phyloP scores from a whole-genome alignment of 1,140 invertebrate genomes.

The Belonocnema kinseyi region DNA sequence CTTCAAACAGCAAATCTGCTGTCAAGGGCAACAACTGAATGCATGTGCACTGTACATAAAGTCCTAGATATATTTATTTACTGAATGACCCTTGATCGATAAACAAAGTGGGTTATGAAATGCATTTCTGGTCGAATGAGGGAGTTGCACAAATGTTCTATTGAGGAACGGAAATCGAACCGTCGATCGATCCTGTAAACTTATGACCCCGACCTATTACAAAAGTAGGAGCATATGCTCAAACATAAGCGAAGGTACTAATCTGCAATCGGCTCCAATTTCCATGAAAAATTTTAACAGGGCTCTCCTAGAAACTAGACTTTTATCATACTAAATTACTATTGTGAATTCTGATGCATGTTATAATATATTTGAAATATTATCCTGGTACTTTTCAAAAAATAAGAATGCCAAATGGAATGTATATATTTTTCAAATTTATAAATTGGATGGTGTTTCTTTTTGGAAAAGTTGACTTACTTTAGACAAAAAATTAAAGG shows the following conservation, averaged over 20 bases:
- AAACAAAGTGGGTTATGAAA: not conserved
- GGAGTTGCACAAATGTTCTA: constrained; percentile 48
- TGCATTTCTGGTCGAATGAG: constrained; percentile 41
- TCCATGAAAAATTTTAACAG: not conserved
- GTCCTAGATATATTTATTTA: not conserved
- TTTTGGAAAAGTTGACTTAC: no score
- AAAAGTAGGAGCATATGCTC: constrained; percentile 50
- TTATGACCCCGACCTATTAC: constrained; percentile 50
- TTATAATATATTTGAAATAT: no score
- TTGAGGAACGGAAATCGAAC: constrained; percentile 62
- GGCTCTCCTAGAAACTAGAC: not conserved
- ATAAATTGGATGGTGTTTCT: no score
- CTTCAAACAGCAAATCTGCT: no score
- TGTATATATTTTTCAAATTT: no score
- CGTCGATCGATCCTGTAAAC: constrained; percentile 57
- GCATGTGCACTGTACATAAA: not conserved
- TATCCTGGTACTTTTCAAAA: no score
- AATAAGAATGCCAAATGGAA: no score
- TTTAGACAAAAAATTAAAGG: no score
- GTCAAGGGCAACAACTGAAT: no score
- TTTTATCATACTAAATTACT: no score
- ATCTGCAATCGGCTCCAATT: constrained; percentile 8
- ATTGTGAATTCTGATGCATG: no score
- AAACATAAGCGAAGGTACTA: constrained; percentile 40
- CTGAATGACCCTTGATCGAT: not conserved